Evolutionary conservation across 2,888 invertebrate species (phyloP).

Genomic region (Drosophila greeni): DNA sequence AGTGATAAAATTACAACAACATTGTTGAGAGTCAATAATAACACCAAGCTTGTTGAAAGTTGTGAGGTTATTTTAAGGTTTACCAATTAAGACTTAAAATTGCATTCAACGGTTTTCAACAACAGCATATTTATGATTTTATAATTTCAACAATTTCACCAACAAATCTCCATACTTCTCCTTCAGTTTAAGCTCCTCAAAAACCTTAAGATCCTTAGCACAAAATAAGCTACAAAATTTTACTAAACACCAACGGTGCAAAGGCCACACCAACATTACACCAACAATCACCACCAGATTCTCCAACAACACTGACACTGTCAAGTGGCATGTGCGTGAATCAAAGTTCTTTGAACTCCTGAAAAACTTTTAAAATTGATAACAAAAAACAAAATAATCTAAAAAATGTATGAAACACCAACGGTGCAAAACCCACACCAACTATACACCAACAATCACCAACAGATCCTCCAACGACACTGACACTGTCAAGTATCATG

Average conservation of each 20-base stretch:
- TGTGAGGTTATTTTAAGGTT: neutral
- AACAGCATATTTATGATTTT: neutral
- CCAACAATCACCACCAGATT: constrained; percentile 23
- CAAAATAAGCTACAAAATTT: too few species aligned
- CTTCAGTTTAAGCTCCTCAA: too few species aligned
- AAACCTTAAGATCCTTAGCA: too few species aligned
- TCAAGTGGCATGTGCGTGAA: constrained; percentile 63
- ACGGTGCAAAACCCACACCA: constrained; percentile 7
- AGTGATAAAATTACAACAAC: neutral
- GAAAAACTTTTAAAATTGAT: too few species aligned
- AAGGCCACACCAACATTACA: constrained; percentile 15
- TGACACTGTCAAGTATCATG: constrained; percentile 61
- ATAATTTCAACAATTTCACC: neutral
- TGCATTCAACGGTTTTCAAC: neutral
- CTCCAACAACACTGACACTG: constrained; percentile 50
- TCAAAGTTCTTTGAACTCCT: too few species aligned
- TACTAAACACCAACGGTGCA: neutral
- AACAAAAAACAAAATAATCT: too few species aligned
- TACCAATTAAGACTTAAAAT: neutral
- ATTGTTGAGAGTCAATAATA: neutral
- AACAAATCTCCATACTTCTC: too few species aligned
- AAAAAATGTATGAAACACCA: neutral
- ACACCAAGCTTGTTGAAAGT: neutral
- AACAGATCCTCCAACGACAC: constrained; percentile 29
- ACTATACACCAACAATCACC: constrained; percentile 18